Evolutionary conservation across 2,797 vertebrate species (phyloP).

Genomic region (Smutsia temminckii): DNA sequence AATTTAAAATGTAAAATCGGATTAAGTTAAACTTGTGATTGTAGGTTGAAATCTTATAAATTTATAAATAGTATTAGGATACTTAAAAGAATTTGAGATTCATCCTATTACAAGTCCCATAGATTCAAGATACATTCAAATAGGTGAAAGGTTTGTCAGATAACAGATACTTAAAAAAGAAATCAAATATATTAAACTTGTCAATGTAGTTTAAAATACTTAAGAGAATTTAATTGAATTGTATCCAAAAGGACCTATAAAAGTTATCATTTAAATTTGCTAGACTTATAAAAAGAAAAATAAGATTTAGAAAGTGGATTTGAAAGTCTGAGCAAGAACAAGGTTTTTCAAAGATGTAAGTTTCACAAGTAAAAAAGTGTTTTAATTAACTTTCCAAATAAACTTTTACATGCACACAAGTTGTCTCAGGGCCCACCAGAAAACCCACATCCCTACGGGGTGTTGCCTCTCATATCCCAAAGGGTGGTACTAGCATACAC

Average conservation of each 20-base stretch:
- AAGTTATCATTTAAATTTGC: neutral
- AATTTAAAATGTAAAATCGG: neutral
- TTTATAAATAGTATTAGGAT: neutral
- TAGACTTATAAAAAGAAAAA: neutral
- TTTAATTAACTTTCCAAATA: neutral
- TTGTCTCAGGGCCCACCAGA: neutral
- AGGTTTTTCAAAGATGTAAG: neutral
- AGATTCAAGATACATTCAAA: neutral
- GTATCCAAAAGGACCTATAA: neutral
- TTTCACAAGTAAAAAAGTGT: neutral
- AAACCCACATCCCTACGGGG: no score
- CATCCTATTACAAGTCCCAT: neutral
- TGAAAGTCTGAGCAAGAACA: neutral
- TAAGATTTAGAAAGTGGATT: neutral
- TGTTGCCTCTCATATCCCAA: neutral
- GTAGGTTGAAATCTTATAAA: neutral
- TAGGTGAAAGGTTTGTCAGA: neutral
- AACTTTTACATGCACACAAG: neutral
- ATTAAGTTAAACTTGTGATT: neutral
- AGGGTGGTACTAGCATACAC: rapidly evolving
- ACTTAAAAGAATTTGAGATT: neutral
- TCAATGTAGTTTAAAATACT: neutral
- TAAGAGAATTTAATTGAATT: neutral
- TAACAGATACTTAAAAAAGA: constrained; percentile 16
- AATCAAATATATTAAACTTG: neutral